Evolutionary conservation across 2,113 vertebrate species (phyloP), one percentile per base, ranked within the genome.

Genomic region (Semicossyphus pulcher): DNA sequence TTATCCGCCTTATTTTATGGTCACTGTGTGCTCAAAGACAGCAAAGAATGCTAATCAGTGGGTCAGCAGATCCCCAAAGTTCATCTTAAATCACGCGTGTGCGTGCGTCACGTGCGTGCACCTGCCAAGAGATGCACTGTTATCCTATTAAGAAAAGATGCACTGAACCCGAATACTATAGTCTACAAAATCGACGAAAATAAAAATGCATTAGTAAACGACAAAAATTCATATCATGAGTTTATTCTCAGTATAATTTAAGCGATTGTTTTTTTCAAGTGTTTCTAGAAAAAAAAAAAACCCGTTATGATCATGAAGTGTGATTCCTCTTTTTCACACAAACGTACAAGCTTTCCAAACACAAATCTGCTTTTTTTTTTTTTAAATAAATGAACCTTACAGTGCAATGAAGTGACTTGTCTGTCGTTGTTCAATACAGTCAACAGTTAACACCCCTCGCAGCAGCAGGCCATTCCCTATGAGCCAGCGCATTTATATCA

Each of bases 391-490:
- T 25, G 23, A 59, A 28, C 16, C 20, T 41, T 1, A 1, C 32
- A 28, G 28, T 10, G 69, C 45, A 41, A 21, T 45, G 31, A 36
- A 65, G 25, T 58, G 51, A 29, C 54, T 36, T 59, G 37, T 56
- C 36, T 25, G 10, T 37, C 10, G 52, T 41, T 36, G 41, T 75
- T 51, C 44, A 74, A 61, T 67, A 78, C 56, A 68, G 76, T 71
- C 72, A 83, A 72, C 74, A 75, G 72, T 79, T 74, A 48, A 21
- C 42, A 32, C 60, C 4, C 65, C 47, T n/a, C 37, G 20, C 32
- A 36, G 16, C 42, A 60, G 63, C 51, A 78, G 62, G 80, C 66
- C 84, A 61, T 36, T 64, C 45, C 15, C 57, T n/a, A 9, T 25
- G 42, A 72, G 41, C 48, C 39, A 14, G 32, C 9, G 20, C 31